Percentiles rank a stretch among this genome's conserved stretches.
Conservation (phyloP, 2,113 vertebrate species). For the Neodontobutis hainanensis region DNA sequence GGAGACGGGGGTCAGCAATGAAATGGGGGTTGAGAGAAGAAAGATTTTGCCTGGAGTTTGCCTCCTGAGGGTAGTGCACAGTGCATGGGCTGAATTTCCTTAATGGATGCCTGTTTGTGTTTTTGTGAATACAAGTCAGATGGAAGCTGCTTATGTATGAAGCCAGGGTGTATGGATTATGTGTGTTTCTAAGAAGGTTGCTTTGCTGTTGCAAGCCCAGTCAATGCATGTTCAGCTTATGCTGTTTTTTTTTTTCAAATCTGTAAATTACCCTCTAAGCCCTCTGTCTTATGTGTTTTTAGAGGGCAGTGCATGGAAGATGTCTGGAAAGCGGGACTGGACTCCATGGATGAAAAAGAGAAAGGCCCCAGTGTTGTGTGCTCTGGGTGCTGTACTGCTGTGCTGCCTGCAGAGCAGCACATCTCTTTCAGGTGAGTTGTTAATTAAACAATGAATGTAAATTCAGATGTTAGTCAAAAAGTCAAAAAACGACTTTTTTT, state of each 20-base stretch:
- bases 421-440: slow-evolving; percentile 65
- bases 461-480: neutral
- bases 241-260: slow-evolving; percentile 27
- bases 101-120: slow-evolving; percentile 43
- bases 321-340: slow-evolving; percentile 75
- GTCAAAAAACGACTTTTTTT: no score
- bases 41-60: slow-evolving; percentile 62
- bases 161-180: neutral
- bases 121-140: slow-evolving; percentile 20
- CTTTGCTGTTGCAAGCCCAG: neutral
- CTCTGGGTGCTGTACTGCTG: slow-evolving; percentile 72
- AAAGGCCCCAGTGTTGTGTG: slow-evolving; percentile 69
- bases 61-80: slow-evolving; percentile 51
- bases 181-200: slow-evolving; percentile 5
- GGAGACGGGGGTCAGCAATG: slow-evolving; percentile 51
- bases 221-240: slow-evolving; percentile 3
- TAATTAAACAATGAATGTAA: neutral
- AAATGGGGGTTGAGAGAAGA: slow-evolving; percentile 69
- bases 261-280: slow-evolving; percentile 44
- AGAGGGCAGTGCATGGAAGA: slow-evolving; percentile 79
- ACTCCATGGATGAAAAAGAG: slow-evolving; percentile 77
- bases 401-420: slow-evolving; percentile 73
- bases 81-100: slow-evolving; percentile 50
- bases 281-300: slow-evolving; percentile 39
- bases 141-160: slow-evolving; percentile 3